phyloP scores from a whole-genome alignment of 2,888 invertebrate genomes.

The Notodonta dromedarius region DNA sequence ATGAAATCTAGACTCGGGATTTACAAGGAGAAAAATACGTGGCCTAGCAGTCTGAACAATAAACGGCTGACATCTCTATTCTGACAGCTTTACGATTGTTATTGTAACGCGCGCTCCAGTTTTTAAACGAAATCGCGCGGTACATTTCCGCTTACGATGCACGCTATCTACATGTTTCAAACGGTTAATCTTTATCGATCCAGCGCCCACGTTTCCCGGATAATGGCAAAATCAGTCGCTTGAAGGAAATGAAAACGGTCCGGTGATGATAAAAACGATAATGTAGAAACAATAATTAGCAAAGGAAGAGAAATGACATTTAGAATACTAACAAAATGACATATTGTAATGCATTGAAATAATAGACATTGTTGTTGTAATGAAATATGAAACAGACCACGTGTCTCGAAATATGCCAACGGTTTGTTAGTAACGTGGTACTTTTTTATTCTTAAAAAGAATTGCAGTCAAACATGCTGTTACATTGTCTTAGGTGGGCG shows the following conservation, averaged over 20 bases:
- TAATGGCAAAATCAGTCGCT: slow-evolving; percentile 37
- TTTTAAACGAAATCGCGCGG: slow-evolving; percentile 26
- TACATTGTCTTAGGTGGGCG: neutral
- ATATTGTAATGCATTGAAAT: neutral
- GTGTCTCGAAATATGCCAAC: neutral
- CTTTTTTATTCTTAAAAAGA: neutral
- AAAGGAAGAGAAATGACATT: slow-evolving; percentile 12
- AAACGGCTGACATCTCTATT: slow-evolving; percentile 1
- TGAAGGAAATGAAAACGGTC: slow-evolving; percentile 49
- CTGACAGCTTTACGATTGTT: slow-evolving; percentile 5
- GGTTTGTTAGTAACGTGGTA: neutral
- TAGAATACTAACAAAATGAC: neutral
- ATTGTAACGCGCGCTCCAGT: slow-evolving; percentile 10
- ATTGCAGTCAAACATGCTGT: neutral
- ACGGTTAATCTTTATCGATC: slow-evolving; percentile 34
- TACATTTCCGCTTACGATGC: slow-evolving; percentile 18
- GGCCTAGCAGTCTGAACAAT: neutral
- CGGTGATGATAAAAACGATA: slow-evolving; percentile 18
- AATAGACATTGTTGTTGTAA: neutral
- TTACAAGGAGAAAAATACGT: too few species aligned
- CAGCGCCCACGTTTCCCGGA: slow-evolving; percentile 42
- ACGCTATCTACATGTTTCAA: slow-evolving; percentile 26
- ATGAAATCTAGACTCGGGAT: too few species aligned
- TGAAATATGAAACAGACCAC: neutral
- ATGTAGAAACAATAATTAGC: slow-evolving; percentile 12